Base-by-base conservation (phyloP, 2,888 invertebrate species). In the Macaria notata region DNA sequence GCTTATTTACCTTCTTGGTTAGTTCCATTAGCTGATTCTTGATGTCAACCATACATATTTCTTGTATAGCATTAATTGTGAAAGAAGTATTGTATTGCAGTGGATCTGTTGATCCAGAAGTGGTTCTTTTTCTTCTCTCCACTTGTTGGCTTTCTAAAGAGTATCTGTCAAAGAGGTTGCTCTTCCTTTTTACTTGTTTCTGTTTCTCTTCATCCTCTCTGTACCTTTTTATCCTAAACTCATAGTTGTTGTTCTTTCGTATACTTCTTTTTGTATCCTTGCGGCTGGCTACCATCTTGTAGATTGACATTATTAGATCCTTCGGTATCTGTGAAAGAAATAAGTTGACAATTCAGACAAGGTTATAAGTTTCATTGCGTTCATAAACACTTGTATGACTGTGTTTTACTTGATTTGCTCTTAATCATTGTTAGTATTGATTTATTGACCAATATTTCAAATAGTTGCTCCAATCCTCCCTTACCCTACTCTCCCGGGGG, bases 401-500 rank as follows among this genome's bases (percentile, higher is more conserved):
- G 19, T 19, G 19, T 19, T 19, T 19, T 19, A 19, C 19, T 19
- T 19, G 19, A 19, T 19, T 19, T 19, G 19, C 2, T 19, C 19
- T 19, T 19, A 19, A 2, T 19, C 19, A 19, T 19, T 1, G 1
- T 19, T 19, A 19, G 19, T 19, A 19, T 19, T 19, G 19, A 19
- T 19, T 19, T 19, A 19, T 19, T 19, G 19, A 19, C 19, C 19
- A 19, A 19, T 19, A 19, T 19, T 19, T 19, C 19, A 19, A 19
- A 19, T 19, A 19, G 19, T 19, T 19, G 1, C 19, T 19, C 19
- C 19, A 19, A 19, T 36, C 4, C 33, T 6, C 6, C 8, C 49
- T 74, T 69, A 94, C 89, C 72, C 96, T 93, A 55, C 93, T 94
- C 71, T 97, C 97, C 51, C 96, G 87, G 0, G 96, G 96, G 81